Evolutionary conservation across 2,113 vertebrate species (phyloP).

Genomic region (Etheostoma cragini): DNA sequence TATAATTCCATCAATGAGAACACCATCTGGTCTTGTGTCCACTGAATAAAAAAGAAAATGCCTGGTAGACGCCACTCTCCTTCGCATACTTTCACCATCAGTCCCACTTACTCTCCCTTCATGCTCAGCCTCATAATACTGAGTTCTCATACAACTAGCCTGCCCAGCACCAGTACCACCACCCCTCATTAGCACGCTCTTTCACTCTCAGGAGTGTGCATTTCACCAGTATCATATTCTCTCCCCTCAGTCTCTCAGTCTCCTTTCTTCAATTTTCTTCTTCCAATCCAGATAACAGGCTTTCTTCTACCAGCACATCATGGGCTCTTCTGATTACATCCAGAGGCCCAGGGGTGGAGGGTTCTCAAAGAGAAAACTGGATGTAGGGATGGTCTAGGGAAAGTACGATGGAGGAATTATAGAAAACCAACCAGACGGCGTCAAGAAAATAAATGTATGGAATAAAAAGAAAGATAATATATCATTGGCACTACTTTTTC

Average conservation of each 20-base stretch:
- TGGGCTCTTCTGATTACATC: constrained; percentile 56
- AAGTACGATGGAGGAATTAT: constrained; percentile 8
- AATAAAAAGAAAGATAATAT: constrained; percentile 9
- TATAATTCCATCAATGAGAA: constrained; percentile 74
- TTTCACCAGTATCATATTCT: constrained; percentile 64
- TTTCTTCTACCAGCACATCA: constrained; percentile 42
- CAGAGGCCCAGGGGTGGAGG: constrained; percentile 20
- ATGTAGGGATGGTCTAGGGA: constrained; percentile 18
- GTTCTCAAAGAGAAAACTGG: constrained; percentile 34
- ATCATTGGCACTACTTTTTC: not conserved
- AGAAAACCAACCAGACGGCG: constrained; percentile 19
- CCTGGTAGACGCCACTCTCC: constrained; percentile 38
- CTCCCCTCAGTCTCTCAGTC: constrained; percentile 39
- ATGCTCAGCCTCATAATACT: constrained; percentile 54
- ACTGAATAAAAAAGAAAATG: constrained; percentile 24
- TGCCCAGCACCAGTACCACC: constrained; percentile 43
- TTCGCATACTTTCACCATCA: constrained; percentile 13
- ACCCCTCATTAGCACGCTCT: constrained; percentile 65
- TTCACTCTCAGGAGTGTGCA: constrained; percentile 31
- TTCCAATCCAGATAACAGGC: constrained; percentile 36
- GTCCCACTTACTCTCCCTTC: constrained; percentile 19
- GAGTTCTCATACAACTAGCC: constrained; percentile 55
- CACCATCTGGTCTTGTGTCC: constrained; percentile 75
- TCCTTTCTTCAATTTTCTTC: constrained; percentile 46
- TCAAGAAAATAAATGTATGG: constrained; percentile 3